Conservation (phyloP, 2,888 invertebrate species). For the Ryuthela nishihirai region DNA sequence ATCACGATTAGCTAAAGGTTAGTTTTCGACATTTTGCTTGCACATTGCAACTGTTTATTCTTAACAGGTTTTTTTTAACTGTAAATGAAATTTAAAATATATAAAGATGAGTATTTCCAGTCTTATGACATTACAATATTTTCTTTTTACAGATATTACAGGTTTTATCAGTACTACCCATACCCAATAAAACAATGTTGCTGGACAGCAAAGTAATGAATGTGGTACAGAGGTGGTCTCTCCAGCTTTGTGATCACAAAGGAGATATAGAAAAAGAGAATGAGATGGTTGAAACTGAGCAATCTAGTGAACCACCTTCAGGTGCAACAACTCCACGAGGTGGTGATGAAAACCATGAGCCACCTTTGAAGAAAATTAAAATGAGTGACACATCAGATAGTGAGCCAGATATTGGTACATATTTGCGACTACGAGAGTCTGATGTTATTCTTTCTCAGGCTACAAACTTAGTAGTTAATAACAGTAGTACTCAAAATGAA, state of each 20-base stretch:
- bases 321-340: not conserved
- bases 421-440: not conserved
- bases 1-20: no score
- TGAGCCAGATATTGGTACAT: conserved; percentile 11
- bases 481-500: conserved; percentile 1
- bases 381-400: conserved; percentile 37
- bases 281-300: conserved; percentile 20
- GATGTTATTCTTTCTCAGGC: not conserved
- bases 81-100: no score
- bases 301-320: conserved; percentile 4
- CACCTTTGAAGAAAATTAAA: conserved; percentile 28
- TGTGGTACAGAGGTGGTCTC: conserved; percentile 79
- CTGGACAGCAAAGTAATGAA: conserved; percentile 85
- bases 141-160: conserved; percentile 61
- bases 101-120: no score
- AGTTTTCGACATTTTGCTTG: no score
- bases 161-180: conserved; percentile 78
- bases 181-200: conserved; percentile 87
- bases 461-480: not conserved
- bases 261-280: conserved; percentile 2
- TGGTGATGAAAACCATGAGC: conserved; percentile 9
- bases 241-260: conserved; percentile 17
- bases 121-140: not conserved
- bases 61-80: no score
- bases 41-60: no score